A percentile compares a stretch with the other conserved stretches of the same genome.
These are phyloP conservation scores for Sebastes diaconus DNA, from an alignment of 2,797 vertebrate genomes.

Conservation along the genomic window DNA sequence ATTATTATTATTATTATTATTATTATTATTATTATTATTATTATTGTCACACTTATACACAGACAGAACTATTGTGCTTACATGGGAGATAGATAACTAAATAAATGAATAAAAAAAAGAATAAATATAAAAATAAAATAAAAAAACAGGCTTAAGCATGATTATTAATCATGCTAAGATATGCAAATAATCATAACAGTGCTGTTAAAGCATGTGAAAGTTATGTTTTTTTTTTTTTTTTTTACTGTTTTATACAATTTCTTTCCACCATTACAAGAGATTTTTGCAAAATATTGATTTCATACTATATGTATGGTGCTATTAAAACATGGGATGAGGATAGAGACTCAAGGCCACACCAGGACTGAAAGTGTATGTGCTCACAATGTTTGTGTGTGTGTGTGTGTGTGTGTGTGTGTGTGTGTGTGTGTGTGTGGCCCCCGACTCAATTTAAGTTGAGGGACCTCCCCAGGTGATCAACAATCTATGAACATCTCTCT, in stretches of 20 bases:
- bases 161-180: background rate
- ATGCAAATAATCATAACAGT: background rate
- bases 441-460: constrained; percentile 39
- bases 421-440: background rate
- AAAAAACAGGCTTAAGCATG: background rate
- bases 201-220: background rate
- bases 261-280: background rate
- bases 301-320: background rate
- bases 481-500: constrained; percentile 24
- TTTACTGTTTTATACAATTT: background rate
- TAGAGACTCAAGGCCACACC: background rate
- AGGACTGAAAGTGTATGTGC: background rate
- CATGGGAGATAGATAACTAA: background rate
- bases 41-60: too few species aligned
- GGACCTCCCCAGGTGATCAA: constrained; percentile 42
- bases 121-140: background rate
- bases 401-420: background rate
- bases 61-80: too few species aligned
- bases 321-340: background rate
- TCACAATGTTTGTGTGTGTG: background rate
- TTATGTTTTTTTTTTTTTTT: background rate
- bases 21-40: too few species aligned
- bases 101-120: background rate
- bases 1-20: too few species aligned
- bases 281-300: background rate